Evolutionary conservation across 2,888 invertebrate species (phyloP), one percentile per base, ranked within the genome.

Genomic region (Sesamia inferens): DNA sequence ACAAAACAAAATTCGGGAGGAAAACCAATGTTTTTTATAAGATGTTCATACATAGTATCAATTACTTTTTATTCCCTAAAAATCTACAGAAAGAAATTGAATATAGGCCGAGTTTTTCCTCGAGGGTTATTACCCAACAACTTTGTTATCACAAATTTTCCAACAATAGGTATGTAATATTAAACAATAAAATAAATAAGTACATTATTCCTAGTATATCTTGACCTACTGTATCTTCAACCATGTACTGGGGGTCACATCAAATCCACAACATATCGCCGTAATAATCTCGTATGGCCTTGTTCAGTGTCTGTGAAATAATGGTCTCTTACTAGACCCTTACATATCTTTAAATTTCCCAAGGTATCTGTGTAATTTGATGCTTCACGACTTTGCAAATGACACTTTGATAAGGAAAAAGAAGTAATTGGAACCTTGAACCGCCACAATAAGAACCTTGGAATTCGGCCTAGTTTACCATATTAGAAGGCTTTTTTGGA

Each of bases 251-350:
- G 54, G 62, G 54, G 62, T 59, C 81, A 66, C 69, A 44, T 74
- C 71, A 81, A 62, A 76, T 76, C 73, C 74, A 65, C 58, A 63
- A 67, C 58, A 84, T 51, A 81, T 80, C 48, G 14, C 44, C 61
- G 62, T 84, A 78, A 84, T 83, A 85, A 74, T 76, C 72, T 74
- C 74, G 67, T 71, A 75, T n/a, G 71, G 82, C 72, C 74, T 75
- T 81, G 85, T 81, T 79, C 85, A 74, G 39, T 65, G 54, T 68
- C 82, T 76, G 85, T 86, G 79, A 84, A 85, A 82, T 84, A 86
- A 84, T 78, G 74, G 82, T 39, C 82, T 57, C 64, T 71, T 74
- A 82, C 79, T 78, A 51, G 74, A 69, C 69, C 74, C 67, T 66
- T 48, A 78, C 72, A 69, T 68, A 71, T 79, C 73, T 57, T 48